phyloP scores from a whole-genome alignment of 2,888 invertebrate species.

The Chirona hameri region DNA sequence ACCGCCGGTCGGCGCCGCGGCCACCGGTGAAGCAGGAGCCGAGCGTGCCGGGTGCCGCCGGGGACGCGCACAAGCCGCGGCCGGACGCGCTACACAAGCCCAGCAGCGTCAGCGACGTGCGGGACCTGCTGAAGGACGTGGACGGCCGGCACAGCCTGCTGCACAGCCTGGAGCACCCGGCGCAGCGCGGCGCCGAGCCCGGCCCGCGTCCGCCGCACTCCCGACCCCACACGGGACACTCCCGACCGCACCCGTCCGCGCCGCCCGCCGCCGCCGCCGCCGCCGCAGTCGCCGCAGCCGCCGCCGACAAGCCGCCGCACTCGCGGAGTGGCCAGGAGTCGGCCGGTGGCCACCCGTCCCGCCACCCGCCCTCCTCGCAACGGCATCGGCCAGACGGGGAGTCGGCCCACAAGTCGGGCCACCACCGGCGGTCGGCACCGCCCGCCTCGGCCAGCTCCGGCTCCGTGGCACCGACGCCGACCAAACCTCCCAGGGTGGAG shows the following conservation, averaged over 20 bases:
- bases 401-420: neutral
- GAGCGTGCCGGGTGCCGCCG: neutral
- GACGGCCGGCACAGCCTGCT: slow-evolving; percentile 9
- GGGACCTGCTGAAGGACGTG: slow-evolving; percentile 10
- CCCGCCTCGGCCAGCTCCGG: neutral
- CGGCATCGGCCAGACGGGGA: neutral
- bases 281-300: too few species aligned
- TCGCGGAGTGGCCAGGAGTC: neutral
- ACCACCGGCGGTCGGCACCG: neutral
- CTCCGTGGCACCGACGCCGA: neutral
- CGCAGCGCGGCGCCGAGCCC: neutral
- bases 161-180: neutral
- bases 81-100: neutral
- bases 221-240: neutral
- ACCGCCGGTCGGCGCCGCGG: neutral
- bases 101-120: slow-evolving; percentile 7
- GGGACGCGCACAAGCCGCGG: neutral
- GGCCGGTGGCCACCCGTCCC: neutral
- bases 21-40: neutral
- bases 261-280: neutral
- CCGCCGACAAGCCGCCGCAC: slow-evolving; percentile 7
- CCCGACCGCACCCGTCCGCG: neutral
- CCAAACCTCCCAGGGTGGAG: neutral
- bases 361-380: neutral
- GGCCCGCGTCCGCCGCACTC: neutral